These are phyloP conservation scores for Cervus canadensis DNA, from an alignment of 2,113 vertebrate species.

Conservation along the genomic window DNA sequence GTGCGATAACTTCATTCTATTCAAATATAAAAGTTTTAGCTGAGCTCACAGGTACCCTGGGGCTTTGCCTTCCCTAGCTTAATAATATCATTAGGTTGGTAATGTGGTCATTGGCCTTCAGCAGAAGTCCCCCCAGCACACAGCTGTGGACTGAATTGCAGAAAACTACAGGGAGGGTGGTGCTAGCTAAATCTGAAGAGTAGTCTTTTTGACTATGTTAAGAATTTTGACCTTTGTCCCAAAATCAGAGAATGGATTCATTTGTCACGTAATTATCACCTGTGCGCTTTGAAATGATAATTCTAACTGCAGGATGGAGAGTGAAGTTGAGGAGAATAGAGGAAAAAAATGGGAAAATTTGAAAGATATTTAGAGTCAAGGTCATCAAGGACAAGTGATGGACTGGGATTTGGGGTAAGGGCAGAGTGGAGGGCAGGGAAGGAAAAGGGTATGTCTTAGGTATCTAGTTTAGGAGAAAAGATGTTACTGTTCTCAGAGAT, in stretches of 20 bases:
- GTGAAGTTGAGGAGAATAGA: not conserved
- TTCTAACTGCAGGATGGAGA: not conserved
- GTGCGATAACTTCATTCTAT: not conserved
- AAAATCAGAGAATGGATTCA: not conserved
- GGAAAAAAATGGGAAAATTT: not conserved
- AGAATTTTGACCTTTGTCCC: not conserved
- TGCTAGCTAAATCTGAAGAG: not conserved
- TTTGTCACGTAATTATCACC: not conserved
- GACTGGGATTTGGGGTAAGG: fast-evolving
- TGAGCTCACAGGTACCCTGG: not conserved
- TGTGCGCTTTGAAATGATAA: not conserved
- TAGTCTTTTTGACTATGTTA: not conserved
- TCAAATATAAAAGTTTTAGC: not conserved
- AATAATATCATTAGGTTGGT: too few species aligned
- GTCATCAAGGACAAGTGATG: not conserved
- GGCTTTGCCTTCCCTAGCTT: not conserved
- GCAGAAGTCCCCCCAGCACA: not conserved
- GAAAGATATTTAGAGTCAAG: not conserved
- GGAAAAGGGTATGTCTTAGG: not conserved
- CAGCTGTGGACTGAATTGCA: fast-evolving
- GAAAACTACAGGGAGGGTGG: not conserved
- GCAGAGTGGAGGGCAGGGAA: not conserved
- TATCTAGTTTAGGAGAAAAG: not conserved
- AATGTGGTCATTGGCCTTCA: fast-evolving
- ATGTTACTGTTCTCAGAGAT: not conserved